Evolutionary conservation across 2,113 vertebrate genomes (phyloP).

Genomic region (Melanerpes formicivorus): DNA sequence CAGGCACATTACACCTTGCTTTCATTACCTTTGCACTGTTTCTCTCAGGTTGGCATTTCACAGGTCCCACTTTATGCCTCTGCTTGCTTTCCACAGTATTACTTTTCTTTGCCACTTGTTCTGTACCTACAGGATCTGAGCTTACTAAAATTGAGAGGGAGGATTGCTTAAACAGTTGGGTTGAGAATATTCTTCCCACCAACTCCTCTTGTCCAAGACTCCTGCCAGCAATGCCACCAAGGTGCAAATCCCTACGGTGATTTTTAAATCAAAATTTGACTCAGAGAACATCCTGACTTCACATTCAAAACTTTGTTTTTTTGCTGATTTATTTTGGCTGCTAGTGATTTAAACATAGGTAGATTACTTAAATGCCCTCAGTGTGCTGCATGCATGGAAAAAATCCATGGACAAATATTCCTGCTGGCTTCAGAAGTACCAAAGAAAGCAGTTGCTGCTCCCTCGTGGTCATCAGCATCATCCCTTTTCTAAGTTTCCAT

Average conservation of each 20-base stretch:
- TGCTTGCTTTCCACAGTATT: neutral
- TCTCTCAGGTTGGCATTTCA: neutral
- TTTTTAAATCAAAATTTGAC: neutral
- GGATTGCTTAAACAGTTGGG: neutral
- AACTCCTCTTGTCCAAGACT: neutral
- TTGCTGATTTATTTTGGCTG: neutral
- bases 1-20: neutral
- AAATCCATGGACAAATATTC: neutral
- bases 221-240: neutral
- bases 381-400: neutral
- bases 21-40: neutral
- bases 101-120: neutral
- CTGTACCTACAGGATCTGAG: neutral
- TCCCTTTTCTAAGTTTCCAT: neutral
- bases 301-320: neutral
- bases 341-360: neutral
- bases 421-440: neutral
- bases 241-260: neutral
- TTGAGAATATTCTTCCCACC: neutral
- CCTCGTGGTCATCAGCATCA: constrained; percentile 13
- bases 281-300: neutral
- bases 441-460: constrained; percentile 45
- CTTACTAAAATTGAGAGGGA: neutral
- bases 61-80: neutral
- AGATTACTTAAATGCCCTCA: neutral